Conservation (phyloP, 2,888 invertebrate species). For the Andrena haemorrhoa region DNA sequence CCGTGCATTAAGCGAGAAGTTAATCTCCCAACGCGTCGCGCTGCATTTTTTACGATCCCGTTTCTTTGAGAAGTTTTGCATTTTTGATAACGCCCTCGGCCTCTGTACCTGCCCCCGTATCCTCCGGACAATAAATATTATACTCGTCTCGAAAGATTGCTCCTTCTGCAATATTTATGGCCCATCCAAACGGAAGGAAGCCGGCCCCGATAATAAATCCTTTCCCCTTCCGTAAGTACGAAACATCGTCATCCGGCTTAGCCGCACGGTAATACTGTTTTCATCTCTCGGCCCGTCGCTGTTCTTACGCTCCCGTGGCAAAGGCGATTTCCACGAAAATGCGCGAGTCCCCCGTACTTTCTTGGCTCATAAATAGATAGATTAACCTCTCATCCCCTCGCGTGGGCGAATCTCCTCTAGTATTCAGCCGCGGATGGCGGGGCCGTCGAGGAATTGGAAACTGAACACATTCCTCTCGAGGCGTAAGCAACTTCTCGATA, state of each 20-base stretch:
- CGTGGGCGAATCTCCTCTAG: not conserved
- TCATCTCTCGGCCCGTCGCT: conserved; percentile 28
- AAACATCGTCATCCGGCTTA: conserved; percentile 63
- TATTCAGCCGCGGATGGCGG: not conserved
- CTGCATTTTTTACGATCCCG: conserved; percentile 15
- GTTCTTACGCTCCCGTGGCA: conserved; percentile 21
- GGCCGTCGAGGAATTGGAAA: not conserved
- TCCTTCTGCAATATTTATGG: conserved; percentile 34
- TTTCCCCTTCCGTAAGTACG: conserved; percentile 50
- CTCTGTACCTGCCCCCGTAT: not conserved
- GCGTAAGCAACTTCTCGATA: not conserved
- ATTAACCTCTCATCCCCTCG: not conserved
- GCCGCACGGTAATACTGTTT: conserved; percentile 52
- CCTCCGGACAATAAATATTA: conserved; percentile 23
- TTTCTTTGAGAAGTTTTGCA: not conserved
- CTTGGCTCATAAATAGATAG: conserved; percentile 10
- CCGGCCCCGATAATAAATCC: conserved; percentile 51
- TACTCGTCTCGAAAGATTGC: conserved; percentile 19
- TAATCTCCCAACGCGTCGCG: conserved; percentile 3
- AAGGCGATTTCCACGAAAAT: conserved; percentile 34
- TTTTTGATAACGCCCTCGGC: conserved; percentile 11
- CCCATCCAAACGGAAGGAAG: conserved; percentile 37
- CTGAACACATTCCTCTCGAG: not conserved
- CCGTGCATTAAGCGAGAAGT: conserved; percentile 10
- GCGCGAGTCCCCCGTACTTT: not conserved